Conservation (phyloP, 2,113 vertebrate genomes). For the Macquaria ambigua region DNA sequence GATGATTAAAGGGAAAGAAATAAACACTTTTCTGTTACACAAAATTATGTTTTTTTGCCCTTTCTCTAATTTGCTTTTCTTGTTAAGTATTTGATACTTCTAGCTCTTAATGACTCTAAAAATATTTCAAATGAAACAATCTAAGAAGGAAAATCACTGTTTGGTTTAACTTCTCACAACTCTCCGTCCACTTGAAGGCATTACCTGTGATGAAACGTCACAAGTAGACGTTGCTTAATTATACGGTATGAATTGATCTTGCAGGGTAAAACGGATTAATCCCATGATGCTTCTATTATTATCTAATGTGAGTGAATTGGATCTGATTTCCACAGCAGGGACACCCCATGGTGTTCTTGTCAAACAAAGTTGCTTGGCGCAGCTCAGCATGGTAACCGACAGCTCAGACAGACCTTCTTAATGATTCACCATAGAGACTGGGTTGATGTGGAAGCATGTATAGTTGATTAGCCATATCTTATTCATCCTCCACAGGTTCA, state of each 20-base stretch:
- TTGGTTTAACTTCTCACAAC: neutral
- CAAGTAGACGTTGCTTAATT: neutral
- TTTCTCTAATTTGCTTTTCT: neutral
- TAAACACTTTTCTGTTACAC: neutral
- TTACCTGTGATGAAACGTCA: neutral
- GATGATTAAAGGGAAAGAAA: neutral
- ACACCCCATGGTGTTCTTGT: neutral
- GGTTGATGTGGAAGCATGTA: constrained; percentile 58
- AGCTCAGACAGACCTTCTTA: constrained; percentile 45
- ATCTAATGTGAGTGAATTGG: constrained; percentile 7
- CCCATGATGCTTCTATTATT: neutral
- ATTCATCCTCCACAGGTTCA: constrained; percentile 92
- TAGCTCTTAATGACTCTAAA: neutral
- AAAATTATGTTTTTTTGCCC: neutral
- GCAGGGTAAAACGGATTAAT: neutral
- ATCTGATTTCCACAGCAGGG: constrained; percentile 2
- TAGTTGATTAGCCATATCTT: constrained; percentile 82
- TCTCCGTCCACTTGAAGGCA: neutral
- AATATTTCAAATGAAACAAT: neutral
- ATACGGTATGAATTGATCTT: neutral
- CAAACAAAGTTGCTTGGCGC: constrained; percentile 32
- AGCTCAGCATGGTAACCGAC: constrained; percentile 24
- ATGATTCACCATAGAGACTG: constrained; percentile 47
- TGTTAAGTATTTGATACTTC: neutral
- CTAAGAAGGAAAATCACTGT: neutral